A percentile compares a stretch with the other conserved stretches of the same genome.
These are phyloP conservation scores for Melanotaenia nigrans DNA, from an alignment of 2,797 vertebrate genomes.

Conservation along the genomic window DNA sequence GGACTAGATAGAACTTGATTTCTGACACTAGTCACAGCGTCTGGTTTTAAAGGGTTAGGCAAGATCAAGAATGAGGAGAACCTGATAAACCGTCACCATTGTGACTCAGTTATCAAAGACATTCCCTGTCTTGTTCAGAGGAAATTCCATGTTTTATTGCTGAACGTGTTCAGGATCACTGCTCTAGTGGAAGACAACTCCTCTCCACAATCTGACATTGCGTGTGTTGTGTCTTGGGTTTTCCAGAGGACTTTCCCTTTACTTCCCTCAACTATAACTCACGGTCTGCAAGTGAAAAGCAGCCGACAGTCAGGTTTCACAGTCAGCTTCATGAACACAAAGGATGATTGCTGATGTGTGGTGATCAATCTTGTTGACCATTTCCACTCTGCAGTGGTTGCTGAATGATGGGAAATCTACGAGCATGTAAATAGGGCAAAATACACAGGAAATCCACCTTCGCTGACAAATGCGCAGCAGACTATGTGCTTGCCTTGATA, in stretches of 20 bases:
- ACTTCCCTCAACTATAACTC: slow-evolving; percentile 29
- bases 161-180: slow-evolving; percentile 33
- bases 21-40: not conserved
- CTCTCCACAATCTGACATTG: slow-evolving; percentile 20
- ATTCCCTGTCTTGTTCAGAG: slow-evolving; percentile 30
- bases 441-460: slow-evolving; percentile 1
- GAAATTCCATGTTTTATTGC: slow-evolving; percentile 22
- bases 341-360: slow-evolving; percentile 1
- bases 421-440: not conserved
- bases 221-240: slow-evolving; percentile 15
- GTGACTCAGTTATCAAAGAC: slow-evolving; percentile 29
- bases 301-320: not conserved
- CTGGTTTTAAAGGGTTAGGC: slow-evolving; percentile 15
- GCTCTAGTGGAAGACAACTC: slow-evolving; percentile 41
- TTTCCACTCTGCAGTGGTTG: slow-evolving; percentile 6
- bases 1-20: not conserved
- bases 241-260: slow-evolving; percentile 33
- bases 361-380: slow-evolving; percentile 7
- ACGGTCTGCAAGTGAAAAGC: slow-evolving; percentile 18
- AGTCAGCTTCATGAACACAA: slow-evolving; percentile 16
- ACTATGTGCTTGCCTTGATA: slow-evolving; percentile 16
- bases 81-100: slow-evolving; percentile 28
- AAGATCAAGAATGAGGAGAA: slow-evolving; percentile 13
- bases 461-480: not conserved
- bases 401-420: slow-evolving; percentile 9